phyloP scores from a whole-genome alignment of 2,113 vertebrate genomes.

The Lanius ludovicianus region DNA sequence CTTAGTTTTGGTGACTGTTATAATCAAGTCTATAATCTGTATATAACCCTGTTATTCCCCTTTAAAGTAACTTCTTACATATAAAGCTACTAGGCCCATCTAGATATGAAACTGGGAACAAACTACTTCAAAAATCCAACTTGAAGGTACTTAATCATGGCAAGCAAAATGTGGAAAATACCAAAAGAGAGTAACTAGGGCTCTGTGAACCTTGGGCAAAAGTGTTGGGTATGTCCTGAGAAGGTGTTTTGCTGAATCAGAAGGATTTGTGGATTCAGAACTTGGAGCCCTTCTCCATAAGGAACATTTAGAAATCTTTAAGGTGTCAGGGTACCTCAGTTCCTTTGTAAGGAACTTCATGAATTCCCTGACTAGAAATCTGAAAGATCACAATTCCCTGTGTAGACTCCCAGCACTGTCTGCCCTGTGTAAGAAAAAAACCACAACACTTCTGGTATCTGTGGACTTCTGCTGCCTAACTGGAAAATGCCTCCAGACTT shows the following conservation, averaged over 20 bases:
- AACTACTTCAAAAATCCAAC: background rate
- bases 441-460: fast-evolving
- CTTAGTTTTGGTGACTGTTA: background rate
- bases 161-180: background rate
- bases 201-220: background rate
- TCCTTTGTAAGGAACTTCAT: background rate
- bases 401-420: background rate
- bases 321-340: background rate
- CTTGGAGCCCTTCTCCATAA: background rate
- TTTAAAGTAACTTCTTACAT: background rate
- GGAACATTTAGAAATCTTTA: background rate
- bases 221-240: background rate
- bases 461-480: background rate
- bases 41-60: background rate
- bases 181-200: background rate
- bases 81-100: background rate
- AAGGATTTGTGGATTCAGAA: background rate
- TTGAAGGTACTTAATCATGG: background rate
- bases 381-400: background rate
- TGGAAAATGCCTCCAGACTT: background rate
- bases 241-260: background rate
- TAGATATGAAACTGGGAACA: background rate
- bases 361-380: background rate
- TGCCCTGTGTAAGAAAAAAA: background rate
- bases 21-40: background rate